A percentile compares a stretch with the other conserved stretches of the same genome.
These are phyloP conservation scores for Bostrychus sinensis DNA, from an alignment of 2,113 vertebrate species.

Conservation along the genomic window DNA sequence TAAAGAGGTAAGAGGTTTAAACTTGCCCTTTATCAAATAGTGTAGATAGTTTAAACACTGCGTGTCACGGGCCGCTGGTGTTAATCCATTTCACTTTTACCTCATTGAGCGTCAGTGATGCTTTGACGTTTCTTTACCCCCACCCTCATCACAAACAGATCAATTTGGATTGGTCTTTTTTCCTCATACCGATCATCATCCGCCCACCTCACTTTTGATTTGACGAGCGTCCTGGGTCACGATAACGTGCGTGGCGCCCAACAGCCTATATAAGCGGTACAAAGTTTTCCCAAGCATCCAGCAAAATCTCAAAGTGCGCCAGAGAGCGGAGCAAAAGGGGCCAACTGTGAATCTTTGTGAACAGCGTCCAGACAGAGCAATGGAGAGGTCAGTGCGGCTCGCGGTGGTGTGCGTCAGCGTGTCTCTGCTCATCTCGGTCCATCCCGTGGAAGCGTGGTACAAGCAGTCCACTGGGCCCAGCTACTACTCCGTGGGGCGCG, in stretches of 20 bases:
- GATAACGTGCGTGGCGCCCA: slow-evolving; percentile 38
- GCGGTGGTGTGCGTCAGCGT: slow-evolving; percentile 75
- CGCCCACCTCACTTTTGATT: slow-evolving; percentile 64
- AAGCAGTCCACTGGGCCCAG: slow-evolving; percentile 79
- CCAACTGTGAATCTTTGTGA: slow-evolving; percentile 23
- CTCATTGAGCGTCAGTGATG: slow-evolving; percentile 33
- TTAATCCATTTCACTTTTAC: slow-evolving; percentile 30
- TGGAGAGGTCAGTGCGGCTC: slow-evolving; percentile 67
- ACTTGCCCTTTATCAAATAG: no score
- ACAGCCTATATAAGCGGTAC: slow-evolving; percentile 72
- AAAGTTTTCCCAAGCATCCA: slow-evolving; percentile 48
- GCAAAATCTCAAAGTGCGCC: slow-evolving; percentile 32
- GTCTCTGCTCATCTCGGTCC: slow-evolving; percentile 78
- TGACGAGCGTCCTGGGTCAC: slow-evolving; percentile 68
- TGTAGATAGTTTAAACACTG: slow-evolving; percentile 7
- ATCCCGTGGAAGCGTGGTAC: slow-evolving; percentile 82
- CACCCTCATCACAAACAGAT: slow-evolving; percentile 41
- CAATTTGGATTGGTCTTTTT: slow-evolving; percentile 42
- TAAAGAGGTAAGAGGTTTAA: no score
- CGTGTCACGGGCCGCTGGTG: slow-evolving; percentile 5
- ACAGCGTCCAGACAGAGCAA: slow-evolving; percentile 33
- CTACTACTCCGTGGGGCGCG: slow-evolving; percentile 84
- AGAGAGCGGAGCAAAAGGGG: not conserved
- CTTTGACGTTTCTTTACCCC: slow-evolving; percentile 32
- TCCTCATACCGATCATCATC: slow-evolving; percentile 58